phyloP scores from a whole-genome alignment of 1,140 invertebrate species.

The Mylabris phalerata region DNA sequence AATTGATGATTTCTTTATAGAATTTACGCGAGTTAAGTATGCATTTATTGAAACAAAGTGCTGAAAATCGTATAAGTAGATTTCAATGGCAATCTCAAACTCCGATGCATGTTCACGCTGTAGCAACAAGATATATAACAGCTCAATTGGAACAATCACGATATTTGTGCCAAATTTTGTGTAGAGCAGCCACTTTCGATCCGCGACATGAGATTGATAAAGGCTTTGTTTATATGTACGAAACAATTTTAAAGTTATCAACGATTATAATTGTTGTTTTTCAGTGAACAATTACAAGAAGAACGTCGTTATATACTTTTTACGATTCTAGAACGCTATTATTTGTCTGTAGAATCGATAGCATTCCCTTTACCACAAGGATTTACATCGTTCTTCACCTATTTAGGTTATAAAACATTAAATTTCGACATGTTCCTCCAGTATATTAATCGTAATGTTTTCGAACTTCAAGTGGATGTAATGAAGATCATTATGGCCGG shows the following conservation, averaged over 20 bases:
- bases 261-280: constrained; percentile 20
- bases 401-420: constrained; percentile 69
- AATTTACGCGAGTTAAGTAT: constrained; percentile 76
- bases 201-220: constrained; percentile 58
- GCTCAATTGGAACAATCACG: constrained; percentile 72
- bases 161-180: constrained; percentile 65
- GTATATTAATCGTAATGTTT: constrained; percentile 71
- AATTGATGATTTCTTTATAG: constrained; percentile 38
- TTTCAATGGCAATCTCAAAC: constrained; percentile 47
- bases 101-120: constrained; percentile 69
- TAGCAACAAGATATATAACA: constrained; percentile 70
- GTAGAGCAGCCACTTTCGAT: constrained; percentile 58
- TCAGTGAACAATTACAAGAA: constrained; percentile 65
- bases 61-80: constrained; percentile 44
- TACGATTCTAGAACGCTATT: constrained; percentile 67
- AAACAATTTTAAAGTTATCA: constrained; percentile 3
- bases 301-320: constrained; percentile 62
- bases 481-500: constrained; percentile 75
- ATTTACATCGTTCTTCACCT: constrained; percentile 80
- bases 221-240: constrained; percentile 72
- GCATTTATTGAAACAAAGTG: constrained; percentile 65
- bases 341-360: constrained; percentile 66
- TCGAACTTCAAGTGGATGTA: constrained; percentile 79
- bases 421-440: constrained; percentile 69
- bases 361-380: constrained; percentile 78